These are phyloP conservation scores for Caligus rogercresseyi DNA, from an alignment of 1,140 invertebrate species.

Conservation along the genomic window DNA sequence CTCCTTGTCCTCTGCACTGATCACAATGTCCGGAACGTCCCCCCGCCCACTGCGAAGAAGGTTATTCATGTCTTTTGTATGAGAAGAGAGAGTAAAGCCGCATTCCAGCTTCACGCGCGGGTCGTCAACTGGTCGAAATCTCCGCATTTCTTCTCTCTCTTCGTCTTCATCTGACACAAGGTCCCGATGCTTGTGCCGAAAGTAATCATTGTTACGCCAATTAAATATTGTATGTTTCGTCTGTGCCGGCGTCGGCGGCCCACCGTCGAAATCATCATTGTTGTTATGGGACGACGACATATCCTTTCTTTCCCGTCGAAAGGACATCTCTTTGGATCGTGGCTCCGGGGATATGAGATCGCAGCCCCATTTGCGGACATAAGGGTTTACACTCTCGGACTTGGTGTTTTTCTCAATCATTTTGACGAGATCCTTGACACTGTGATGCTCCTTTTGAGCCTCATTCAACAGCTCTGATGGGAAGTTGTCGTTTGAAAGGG, in stretches of 20 bases:
- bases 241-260: not conserved
- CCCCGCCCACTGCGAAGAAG: not conserved
- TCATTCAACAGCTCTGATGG: constrained; percentile 17
- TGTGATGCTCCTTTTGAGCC: constrained; percentile 7
- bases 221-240: not conserved
- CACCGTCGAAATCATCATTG: not conserved
- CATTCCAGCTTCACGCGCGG: not conserved
- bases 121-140: not conserved
- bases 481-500: constrained; percentile 15
- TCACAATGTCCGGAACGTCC: not conserved
- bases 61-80: constrained; percentile 9
- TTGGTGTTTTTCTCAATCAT: constrained; percentile 19
- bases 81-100: not conserved
- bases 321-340: constrained; percentile 3
- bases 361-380: constrained; percentile 19
- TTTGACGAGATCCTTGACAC: constrained; percentile 16
- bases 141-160: not conserved
- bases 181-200: not conserved
- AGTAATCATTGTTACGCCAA: not conserved
- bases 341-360: constrained; percentile 19
- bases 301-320: not conserved
- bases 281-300: too few relatives aligned
- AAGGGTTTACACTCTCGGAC: constrained; percentile 17
- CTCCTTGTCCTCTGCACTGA: not conserved
- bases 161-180: not conserved